Conservation (phyloP, 2,113 vertebrate genomes). For the Myiozetetes cayanensis region DNA sequence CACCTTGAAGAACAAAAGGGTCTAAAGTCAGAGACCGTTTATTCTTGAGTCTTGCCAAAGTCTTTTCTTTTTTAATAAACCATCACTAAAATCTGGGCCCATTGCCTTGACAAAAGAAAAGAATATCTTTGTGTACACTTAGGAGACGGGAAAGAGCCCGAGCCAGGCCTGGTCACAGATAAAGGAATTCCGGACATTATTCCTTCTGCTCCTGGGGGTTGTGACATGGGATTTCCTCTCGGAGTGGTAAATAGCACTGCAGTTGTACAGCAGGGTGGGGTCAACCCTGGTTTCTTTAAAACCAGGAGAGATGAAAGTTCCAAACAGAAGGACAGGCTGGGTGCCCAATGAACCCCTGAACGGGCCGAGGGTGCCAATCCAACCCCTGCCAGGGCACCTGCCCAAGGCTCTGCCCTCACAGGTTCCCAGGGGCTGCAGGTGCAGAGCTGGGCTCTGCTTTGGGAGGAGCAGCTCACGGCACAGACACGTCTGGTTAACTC, state of each 20-base stretch:
- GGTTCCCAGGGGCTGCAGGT: background rate
- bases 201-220: conserved; percentile 64
- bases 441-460: background rate
- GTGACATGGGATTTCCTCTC: conserved; percentile 76
- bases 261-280: conserved; percentile 2
- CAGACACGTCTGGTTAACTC: background rate
- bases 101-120: conserved; percentile 53
- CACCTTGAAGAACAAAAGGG: conserved; percentile 66
- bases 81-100: conserved; percentile 43
- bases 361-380: background rate
- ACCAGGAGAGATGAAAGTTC: background rate
- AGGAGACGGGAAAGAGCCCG: conserved; percentile 67
- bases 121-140: conserved; percentile 61
- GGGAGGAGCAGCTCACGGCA: background rate
- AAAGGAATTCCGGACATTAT: conserved; percentile 86
- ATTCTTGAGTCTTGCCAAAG: conserved; percentile 45
- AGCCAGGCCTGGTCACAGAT: conserved; percentile 61
- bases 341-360: background rate
- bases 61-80: conserved; percentile 14
- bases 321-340: background rate
- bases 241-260: conserved; percentile 55
- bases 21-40: conserved; percentile 37
- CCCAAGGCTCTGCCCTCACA: background rate
- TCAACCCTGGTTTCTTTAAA: conserved; percentile 1
- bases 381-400: background rate